phyloP scores from a whole-genome alignment of 1,140 invertebrate genomes.

The Lordiphosa stackelbergi region DNA sequence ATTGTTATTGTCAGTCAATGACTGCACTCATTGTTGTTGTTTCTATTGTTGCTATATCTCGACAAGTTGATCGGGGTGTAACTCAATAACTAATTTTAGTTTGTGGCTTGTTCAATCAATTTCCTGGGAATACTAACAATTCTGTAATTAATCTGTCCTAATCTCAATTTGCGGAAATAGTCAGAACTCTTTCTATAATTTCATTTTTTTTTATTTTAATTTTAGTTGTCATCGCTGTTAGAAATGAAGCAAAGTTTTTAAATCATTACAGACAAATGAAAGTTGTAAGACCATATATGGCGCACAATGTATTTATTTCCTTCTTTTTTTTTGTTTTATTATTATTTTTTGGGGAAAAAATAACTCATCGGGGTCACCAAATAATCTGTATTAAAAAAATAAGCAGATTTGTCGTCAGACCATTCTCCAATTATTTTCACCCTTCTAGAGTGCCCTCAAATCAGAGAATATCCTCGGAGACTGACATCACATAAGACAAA shows the following conservation, averaged over 20 bases:
- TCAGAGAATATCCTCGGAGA: too few species aligned
- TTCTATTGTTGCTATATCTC: slow-evolving; percentile 32
- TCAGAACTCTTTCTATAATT: neutral
- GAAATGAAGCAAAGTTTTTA: neutral
- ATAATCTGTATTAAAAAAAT: too few species aligned
- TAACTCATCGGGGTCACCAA: too few species aligned
- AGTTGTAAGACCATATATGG: slow-evolving; percentile 4
- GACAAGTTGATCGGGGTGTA: slow-evolving; percentile 46
- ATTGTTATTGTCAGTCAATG: slow-evolving; percentile 47
- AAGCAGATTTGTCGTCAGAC: too few species aligned
- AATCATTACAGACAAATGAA: neutral
- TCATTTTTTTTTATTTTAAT: slow-evolving; percentile 1
- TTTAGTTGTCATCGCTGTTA: slow-evolving; percentile 4
- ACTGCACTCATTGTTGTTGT: slow-evolving; percentile 43
- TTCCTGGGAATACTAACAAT: slow-evolving; percentile 12
- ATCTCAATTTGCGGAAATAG: slow-evolving; percentile 2
- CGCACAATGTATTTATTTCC: neutral
- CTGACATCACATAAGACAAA: too few species aligned
- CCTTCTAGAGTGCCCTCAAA: too few species aligned
- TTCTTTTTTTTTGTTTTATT: too few species aligned
- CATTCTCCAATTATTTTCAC: too few species aligned
- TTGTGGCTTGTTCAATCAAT: slow-evolving; percentile 20
- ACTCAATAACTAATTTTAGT: slow-evolving; percentile 41
- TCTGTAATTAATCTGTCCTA: slow-evolving; percentile 4
- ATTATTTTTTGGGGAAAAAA: too few species aligned